These are phyloP conservation scores for Xestoiulus laeticollis DNA, from an alignment of 2,888 invertebrate genomes.

Conservation along the genomic window DNA sequence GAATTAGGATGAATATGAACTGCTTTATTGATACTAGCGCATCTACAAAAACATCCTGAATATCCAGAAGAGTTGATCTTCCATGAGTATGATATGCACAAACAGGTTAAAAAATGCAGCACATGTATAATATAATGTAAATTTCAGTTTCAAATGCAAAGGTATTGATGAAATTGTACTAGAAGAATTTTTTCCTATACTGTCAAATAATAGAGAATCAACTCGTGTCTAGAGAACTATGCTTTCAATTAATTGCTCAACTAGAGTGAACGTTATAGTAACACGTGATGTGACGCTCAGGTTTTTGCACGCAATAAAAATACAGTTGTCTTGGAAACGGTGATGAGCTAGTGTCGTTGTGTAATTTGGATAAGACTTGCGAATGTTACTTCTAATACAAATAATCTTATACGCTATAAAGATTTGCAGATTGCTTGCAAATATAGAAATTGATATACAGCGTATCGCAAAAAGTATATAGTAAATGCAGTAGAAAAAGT, in stretches of 20 bases:
- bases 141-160: background rate
- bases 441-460: background rate
- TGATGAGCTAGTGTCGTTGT: conserved; percentile 6
- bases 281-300: conserved; percentile 46
- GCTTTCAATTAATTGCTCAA: conserved; percentile 46
- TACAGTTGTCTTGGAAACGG: conserved; percentile 44
- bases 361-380: conserved; percentile 9
- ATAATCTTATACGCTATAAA: background rate
- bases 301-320: conserved; percentile 48
- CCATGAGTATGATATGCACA: background rate
- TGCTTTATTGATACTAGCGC: background rate
- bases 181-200: background rate
- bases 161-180: background rate
- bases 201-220: conserved; percentile 13
- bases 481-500: background rate
- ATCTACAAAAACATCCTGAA: background rate
- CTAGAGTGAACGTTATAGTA: conserved; percentile 34
- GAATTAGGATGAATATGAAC: background rate
- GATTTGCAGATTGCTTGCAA: background rate
- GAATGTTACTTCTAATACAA: background rate
- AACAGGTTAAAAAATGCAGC: background rate
- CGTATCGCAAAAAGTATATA: background rate
- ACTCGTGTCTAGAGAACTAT: conserved; percentile 21
- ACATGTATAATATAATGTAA: too few species aligned
- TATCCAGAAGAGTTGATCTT: background rate